Evolutionary conservation across 2,797 vertebrate species (phyloP), one percentile per base, ranked within the genome.

Genomic region (Ctenopoma kingsleyae): DNA sequence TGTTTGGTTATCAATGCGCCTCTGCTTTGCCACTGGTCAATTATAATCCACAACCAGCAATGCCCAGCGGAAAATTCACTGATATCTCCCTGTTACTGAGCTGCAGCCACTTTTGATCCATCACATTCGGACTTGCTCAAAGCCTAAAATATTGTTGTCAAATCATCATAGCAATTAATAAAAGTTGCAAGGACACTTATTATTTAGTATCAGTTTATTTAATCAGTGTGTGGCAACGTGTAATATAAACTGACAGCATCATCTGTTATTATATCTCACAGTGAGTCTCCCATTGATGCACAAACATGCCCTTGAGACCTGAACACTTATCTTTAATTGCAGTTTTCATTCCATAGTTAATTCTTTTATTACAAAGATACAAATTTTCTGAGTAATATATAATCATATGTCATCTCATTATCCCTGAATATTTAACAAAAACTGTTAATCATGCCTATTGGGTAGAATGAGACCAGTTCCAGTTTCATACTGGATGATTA

Each of bases 1-100:
- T 86, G 83, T 89, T 89, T 82, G 72, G 80, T 81, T 80, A 82
- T 84, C 77, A 80, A 73, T 79, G 84, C 73, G 59, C 48, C 3
- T 63, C 71, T 30, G 73, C 60, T 73, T 64, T 46, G 78, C 58
- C 20, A 55, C 74, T 8, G 82, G 74, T 85, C 83, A 85, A 74
- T 84, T 87, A 82, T 62, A 43, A 52, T 57, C 64, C 48, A 25
- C 38, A 46, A 55, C 25, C 61, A 58, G 71, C 47, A 56, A 82
- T 50, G 57, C 59, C 52, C 47, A 8, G 20, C 38, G 78, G 82
- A 80, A 72, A 80, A 81, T 52, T 54, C 47, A 13, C 60, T 25
- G 53, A 77, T 55, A 66, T 74, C 68, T 38, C 74, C 54, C 54
- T 32, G 46, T 32, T 27, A 13, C 53, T 19, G 52, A 62, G 40